phyloP scores from a whole-genome alignment of 2,797 vertebrate genomes.

The Bucorvus abyssinicus region DNA sequence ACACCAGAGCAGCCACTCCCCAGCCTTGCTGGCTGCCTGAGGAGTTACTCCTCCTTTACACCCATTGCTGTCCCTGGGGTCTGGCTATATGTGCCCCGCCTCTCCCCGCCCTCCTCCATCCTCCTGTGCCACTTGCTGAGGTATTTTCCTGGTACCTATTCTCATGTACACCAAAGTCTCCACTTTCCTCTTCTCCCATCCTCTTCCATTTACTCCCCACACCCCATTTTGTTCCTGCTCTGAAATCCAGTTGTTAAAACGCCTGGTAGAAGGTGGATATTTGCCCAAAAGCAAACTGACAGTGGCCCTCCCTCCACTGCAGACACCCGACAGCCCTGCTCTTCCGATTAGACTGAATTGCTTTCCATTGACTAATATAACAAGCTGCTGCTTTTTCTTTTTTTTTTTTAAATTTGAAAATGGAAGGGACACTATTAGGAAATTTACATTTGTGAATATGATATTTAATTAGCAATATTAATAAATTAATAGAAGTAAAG shows the following conservation, averaged over 20 bases:
- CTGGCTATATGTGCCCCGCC: background rate
- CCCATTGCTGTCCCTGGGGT: background rate
- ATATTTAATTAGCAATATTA: constrained; percentile 83
- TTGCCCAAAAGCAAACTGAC: constrained; percentile 24
- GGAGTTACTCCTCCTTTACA: background rate
- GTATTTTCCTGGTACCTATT: background rate
- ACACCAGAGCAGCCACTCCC: background rate
- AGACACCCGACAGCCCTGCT: background rate
- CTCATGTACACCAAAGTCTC: background rate
- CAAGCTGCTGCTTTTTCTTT: constrained; percentile 47
- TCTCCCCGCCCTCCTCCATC: background rate
- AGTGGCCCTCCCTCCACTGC: background rate
- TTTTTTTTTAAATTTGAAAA: constrained; percentile 71
- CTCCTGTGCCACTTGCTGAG: background rate
- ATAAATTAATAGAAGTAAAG: constrained; percentile 81
- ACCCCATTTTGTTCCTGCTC: background rate
- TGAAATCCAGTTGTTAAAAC: background rate
- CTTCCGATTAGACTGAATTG: constrained; percentile 61
- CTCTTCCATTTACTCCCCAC: background rate
- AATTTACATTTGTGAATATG: constrained; percentile 83
- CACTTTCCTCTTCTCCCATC: background rate
- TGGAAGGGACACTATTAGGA: constrained; percentile 81
- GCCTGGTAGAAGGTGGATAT: background rate
- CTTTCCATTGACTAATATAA: constrained; percentile 69
- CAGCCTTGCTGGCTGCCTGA: background rate